Conservation (phyloP, 35 echinoderm and acorn worm genomes). For the Nesometra sesokonis region DNA sequence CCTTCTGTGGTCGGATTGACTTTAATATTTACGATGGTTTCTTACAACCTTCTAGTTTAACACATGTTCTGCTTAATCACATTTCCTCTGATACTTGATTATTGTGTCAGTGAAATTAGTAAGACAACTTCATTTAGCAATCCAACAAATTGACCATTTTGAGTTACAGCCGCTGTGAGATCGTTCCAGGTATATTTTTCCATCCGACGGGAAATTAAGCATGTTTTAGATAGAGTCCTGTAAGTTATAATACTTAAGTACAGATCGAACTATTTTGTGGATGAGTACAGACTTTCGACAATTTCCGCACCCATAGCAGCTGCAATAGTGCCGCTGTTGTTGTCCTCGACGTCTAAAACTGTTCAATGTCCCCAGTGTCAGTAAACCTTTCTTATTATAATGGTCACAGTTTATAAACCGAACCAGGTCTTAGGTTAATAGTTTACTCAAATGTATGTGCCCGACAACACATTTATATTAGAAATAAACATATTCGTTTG, state of each 20-base stretch:
- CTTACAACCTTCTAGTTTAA: background rate
- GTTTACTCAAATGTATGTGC: no score
- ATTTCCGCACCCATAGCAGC: background rate
- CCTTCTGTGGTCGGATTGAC: background rate
- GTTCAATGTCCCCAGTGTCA: background rate
- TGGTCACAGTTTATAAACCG: no score
- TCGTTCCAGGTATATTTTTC: background rate
- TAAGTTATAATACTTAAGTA: background rate
- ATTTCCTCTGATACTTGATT: background rate
- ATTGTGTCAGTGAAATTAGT: background rate
- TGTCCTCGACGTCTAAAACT: background rate
- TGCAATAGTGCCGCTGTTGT: background rate
- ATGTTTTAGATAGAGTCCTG: background rate
- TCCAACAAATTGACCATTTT: background rate
- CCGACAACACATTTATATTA: no score
- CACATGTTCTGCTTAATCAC: background rate
- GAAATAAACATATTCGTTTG: no score
- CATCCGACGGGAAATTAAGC: background rate
- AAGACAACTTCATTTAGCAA: background rate
- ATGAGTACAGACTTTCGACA: background rate
- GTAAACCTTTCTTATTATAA: no score
- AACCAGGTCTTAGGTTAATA: no score
- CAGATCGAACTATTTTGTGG: background rate
- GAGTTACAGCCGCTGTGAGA: background rate
- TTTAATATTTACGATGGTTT: background rate